These are phyloP conservation scores for Mycalesis mineus DNA, from an alignment of 2,888 invertebrate species.

Conservation along the genomic window DNA sequence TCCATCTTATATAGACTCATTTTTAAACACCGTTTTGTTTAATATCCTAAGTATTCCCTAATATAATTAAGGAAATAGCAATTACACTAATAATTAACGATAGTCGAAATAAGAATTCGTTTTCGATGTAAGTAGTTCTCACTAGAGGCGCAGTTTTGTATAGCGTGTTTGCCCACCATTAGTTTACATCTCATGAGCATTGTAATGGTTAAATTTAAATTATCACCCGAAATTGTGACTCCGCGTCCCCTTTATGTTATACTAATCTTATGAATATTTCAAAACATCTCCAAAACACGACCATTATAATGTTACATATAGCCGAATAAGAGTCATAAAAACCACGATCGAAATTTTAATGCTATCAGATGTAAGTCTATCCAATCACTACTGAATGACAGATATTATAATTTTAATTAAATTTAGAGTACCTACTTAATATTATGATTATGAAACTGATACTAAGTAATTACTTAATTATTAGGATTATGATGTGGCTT, in stretches of 20 bases:
- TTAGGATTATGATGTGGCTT: no score
- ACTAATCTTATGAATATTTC: constrained; percentile 18
- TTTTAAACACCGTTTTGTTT: no score
- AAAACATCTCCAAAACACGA: constrained; percentile 8
- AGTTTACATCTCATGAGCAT: constrained; percentile 21
- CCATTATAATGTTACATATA: constrained; percentile 4
- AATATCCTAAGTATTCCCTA: no score
- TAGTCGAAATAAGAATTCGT: background rate
- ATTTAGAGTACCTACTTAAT: background rate
- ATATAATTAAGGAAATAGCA: no score
- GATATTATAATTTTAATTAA: background rate
- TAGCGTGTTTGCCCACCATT: constrained; percentile 30
- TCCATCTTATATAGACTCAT: no score
- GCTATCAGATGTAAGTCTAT: background rate
- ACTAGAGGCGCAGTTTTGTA: constrained; percentile 6
- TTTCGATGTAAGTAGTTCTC: background rate
- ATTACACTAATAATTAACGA: no score
- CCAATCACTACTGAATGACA: background rate
- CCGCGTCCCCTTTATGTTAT: constrained; percentile 12
- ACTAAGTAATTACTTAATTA: background rate
- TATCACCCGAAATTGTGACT: constrained; percentile 19
- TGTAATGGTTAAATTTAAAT: constrained; percentile 22
- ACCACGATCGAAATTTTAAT: constrained; percentile 5
- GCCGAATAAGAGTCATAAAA: constrained; percentile 6
- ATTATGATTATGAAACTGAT: background rate